Evolutionary conservation across 2,888 invertebrate species (phyloP), one percentile per base, ranked within the genome.

Genomic region (Archips xylosteana): DNA sequence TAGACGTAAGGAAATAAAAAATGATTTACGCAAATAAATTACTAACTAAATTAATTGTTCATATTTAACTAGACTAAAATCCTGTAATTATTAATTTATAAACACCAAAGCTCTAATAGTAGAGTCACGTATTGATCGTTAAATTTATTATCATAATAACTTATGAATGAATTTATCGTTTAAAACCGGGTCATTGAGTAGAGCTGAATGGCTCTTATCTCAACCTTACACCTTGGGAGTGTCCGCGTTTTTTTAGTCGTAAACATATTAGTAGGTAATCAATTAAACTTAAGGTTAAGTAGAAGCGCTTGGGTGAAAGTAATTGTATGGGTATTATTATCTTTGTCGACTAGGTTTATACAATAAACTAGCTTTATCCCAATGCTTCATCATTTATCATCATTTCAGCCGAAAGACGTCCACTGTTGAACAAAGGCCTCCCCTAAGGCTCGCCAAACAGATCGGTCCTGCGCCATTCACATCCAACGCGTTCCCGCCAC

Each of bases 91-190:
- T 64, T 74, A 39, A 69, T 64, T 54, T 64, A 59, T 45, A 9
- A 54, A 62, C 32, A 9, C 32, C 39, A 34, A 36, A 51, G 68
- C 59, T 47, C 39, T 23, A 32, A 70, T 74, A 69, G 65, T 51
- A 10, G 15, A 49, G 64, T 71, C 75, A 75, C 75, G 75, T 68
- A 63, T 68, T 51, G 60, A 54, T 64, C 68, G 51, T 74, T 68
- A 73, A 75, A 75, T 75, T 71, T 70, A 74, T 73, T 75, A 74
- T 68, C 62, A 68, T 66, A 54, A 75, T 75, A 69, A 74, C 69
- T 75, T 67, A 74, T 78, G 79, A 80, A 80, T 80, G 77, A 80
- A 78, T 76, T 65, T 75, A 77, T 77, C 74, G 57, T 23, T 42
- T 4, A 3, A 68, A 77, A 77, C 68, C 71, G 67, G 78, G 78